Conservation (phyloP, 2,113 vertebrate species). For the Psephotus haematonotus region DNA sequence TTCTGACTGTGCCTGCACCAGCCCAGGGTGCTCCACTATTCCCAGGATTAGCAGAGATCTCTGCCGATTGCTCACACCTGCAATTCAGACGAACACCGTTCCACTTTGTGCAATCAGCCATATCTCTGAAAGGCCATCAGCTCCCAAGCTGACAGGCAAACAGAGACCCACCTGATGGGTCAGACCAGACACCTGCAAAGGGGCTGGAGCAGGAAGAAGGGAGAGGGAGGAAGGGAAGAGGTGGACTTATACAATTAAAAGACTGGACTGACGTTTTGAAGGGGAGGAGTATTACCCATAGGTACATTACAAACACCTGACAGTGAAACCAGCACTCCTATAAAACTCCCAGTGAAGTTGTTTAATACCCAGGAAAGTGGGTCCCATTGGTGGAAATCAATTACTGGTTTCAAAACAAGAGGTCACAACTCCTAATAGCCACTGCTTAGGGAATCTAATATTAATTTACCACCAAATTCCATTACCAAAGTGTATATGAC, state of each 20-base stretch:
- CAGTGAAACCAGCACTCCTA: background rate
- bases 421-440: background rate
- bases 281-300: background rate
- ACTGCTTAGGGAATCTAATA: background rate
- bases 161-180: constrained; percentile 85
- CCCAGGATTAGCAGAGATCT: constrained; percentile 88
- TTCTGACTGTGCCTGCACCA: constrained; percentile 53
- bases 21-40: constrained; percentile 67
- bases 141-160: constrained; percentile 86
- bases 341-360: background rate
- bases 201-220: background rate
- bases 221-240: constrained; percentile 1
- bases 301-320: background rate
- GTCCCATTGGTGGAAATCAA: background rate
- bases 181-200: constrained; percentile 76
- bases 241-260: constrained; percentile 64
- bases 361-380: background rate
- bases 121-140: constrained; percentile 84
- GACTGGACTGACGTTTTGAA: background rate
- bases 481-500: background rate
- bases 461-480: background rate
- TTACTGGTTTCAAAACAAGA: background rate
- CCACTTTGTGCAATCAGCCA: constrained; percentile 86
- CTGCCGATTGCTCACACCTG: constrained; percentile 89
- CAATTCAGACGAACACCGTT: constrained; percentile 76